Evolutionary conservation across 1,140 invertebrate genomes (phyloP), one percentile per base, ranked within the genome.

Genomic region (Agrypnia vestita): DNA sequence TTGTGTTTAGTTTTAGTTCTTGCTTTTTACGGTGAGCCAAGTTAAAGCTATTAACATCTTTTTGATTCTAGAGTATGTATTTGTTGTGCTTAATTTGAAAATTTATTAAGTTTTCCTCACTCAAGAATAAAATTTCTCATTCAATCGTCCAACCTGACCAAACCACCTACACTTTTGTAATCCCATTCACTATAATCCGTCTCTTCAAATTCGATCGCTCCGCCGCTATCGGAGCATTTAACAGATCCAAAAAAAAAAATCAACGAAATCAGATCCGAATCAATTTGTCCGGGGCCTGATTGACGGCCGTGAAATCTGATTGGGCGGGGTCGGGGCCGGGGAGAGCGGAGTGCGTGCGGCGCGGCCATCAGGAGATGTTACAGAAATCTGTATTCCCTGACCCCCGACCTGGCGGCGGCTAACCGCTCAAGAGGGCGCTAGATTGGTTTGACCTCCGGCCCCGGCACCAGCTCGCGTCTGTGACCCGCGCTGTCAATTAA

Each of bases 381-480:
- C 67, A 71, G 4, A 55, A 73, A 73, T 73, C 69, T 73, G 69
- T 55, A 49, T 15, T 15, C 53, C 49, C 15, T 19, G 49, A 15
- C 69, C 51, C 49, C 25, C 53, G 69, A 73, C 69, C 15, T 21
- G 56, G 62, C 44, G 74, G 56, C 19, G 55, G 56, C 74, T 15
- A 76, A 61, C 51, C 43, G 43, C 51, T 78, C 67, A 44, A 47
- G 55, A 71, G 67, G 62, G 35, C 67, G 10, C 62, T 69, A 61
- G 78, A 81, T 76, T 81, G 76, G 55, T 73, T 51, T 73, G 80
- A 81, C 80, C 80, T 81, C 80, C 64, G 69, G 53, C 69, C 62
- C 80, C 76, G 49, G 71, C 78, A 49, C 78, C 8, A 21, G n/a
- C 49, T 51, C 11, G 49, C 49, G 17, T 59, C 71, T 75, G 35